These are phyloP conservation scores for Thamnaconus septentrionalis DNA, from an alignment of 2,113 vertebrate genomes.

Conservation along the genomic window DNA sequence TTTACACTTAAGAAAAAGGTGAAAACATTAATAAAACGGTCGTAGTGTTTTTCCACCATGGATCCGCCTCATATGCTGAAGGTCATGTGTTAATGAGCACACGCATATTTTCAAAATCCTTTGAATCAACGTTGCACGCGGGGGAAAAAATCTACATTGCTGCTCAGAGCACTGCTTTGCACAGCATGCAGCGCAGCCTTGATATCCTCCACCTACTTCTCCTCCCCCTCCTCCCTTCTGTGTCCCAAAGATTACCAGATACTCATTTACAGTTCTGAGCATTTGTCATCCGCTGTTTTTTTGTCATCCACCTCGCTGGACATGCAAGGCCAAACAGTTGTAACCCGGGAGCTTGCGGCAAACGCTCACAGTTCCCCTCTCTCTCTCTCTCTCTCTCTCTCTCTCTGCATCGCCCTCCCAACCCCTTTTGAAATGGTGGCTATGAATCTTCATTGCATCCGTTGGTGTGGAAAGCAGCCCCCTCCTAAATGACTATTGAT, in stretches of 20 bases:
- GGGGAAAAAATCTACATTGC: too few species aligned
- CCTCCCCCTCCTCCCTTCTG: not conserved
- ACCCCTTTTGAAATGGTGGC: conserved; percentile 69
- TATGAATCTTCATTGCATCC: conserved; percentile 80
- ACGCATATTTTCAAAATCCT: too few species aligned
- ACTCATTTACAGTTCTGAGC: conserved; percentile 53
- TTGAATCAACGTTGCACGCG: too few species aligned
- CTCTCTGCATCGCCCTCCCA: conserved; percentile 12
- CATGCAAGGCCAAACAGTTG: conserved; percentile 66
- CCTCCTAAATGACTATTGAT: conserved; percentile 80
- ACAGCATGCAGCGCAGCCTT: conserved; percentile 19
- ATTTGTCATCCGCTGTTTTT: conserved; percentile 54
- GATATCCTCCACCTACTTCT: conserved; percentile 22
- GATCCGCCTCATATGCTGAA: not conserved
- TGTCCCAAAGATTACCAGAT: conserved; percentile 31
- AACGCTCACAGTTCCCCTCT: conserved; percentile 61
- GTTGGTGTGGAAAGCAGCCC: conserved; percentile 68
- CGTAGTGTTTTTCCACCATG: too few species aligned
- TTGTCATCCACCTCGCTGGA: conserved; percentile 37
- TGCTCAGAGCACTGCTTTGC: conserved; percentile 8
- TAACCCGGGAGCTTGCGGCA: conserved; percentile 54
- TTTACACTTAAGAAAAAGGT: too few species aligned
- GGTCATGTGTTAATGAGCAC: not conserved
- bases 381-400: conserved; percentile 31
- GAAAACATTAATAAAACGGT: too few species aligned